Base-by-base conservation (phyloP, 2,888 invertebrate species). In the Dasypogon diadema region DNA sequence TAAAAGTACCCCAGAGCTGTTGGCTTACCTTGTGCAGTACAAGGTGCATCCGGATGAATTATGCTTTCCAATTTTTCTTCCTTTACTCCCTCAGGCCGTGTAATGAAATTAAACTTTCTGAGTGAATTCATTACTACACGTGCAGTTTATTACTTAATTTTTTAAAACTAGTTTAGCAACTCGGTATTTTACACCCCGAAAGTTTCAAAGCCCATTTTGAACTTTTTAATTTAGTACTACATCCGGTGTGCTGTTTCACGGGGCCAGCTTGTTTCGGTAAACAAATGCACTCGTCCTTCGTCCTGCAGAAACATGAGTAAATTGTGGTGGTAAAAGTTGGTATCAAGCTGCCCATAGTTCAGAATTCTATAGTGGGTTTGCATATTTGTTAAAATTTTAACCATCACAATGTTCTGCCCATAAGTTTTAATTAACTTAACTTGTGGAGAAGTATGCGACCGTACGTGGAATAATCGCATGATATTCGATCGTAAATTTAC, bases 121-220 rank as follows among this genome's bases (percentile, higher is more conserved):
- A 42, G 26, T 24, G 26, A 48, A 46, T 22, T 22, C 22, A 65
- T 65, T 65, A 46, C 24, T 48, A 65, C 65, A 65, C 65, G 65
- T 65, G 65, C 65, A 46, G 46, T 65, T 65, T 65, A 65, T 65
- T 65, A 46, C 65, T 65, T 65, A 65, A 65, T 65, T 65, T 65
- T 46, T 46, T 24, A 65, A 65, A 42, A 12, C 2, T 65, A 46
- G 65, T 46, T 8, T 24, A 24, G 65, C 65, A 16, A 37, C 65
- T 46, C 65, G 34, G 65, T 37, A 48, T 51, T 51, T 51, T 51
- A 21, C 18, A 34, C 37, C 16, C 37, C 46, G 37, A 65, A 65
- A 65, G 46, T 65, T 65, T 6, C 8, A 46, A 16, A 60, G 46
- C 46, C 65, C 65, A 65, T 48, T 65, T 65, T 46, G 48, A 65